These are phyloP conservation scores for Calephelis virginiensis DNA, from an alignment of 1,140 invertebrate genomes.

Conservation along the genomic window DNA sequence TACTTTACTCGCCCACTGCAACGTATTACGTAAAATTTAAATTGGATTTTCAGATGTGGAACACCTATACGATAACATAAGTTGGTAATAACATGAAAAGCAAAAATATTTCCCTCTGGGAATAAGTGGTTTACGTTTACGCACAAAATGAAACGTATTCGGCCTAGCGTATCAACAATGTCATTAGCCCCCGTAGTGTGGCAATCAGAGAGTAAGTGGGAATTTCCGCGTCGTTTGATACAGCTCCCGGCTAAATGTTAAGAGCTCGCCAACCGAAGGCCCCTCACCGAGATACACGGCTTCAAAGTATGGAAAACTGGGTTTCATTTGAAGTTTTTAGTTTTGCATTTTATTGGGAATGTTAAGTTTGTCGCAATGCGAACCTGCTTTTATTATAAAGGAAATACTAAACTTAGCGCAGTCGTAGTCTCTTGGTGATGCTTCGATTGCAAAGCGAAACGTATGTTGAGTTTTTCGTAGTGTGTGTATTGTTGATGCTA, in stretches of 20 bases:
- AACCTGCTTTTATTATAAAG: too few relatives aligned
- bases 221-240: constrained; percentile 75
- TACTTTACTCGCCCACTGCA: constrained; percentile 8
- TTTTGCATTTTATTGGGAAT: too few relatives aligned
- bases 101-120: constrained; percentile 26
- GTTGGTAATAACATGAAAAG: constrained; percentile 25
- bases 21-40: constrained; percentile 22
- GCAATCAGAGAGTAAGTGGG: constrained; percentile 76
- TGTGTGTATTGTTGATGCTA: too few relatives aligned
- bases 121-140: constrained; percentile 42
- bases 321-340: too few relatives aligned
- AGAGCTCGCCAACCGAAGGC: constrained; percentile 55
- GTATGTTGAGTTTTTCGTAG: too few relatives aligned
- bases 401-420: too few relatives aligned
- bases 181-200: constrained; percentile 75
- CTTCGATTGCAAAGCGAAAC: too few relatives aligned
- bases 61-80: constrained; percentile 20
- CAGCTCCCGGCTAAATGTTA: constrained; percentile 72
- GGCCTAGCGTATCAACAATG: constrained; percentile 72
- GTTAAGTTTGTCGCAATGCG: too few relatives aligned
- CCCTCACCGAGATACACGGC: constrained; percentile 30
- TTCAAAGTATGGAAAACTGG: constrained; percentile 14
- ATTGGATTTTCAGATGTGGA: constrained; percentile 20
- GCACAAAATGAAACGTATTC: constrained; percentile 64
- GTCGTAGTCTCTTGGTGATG: too few relatives aligned